Evolutionary conservation across 2,888 invertebrate genomes (phyloP), one percentile per base, ranked within the genome.

Genomic region (Macrophya alboannulata): DNA sequence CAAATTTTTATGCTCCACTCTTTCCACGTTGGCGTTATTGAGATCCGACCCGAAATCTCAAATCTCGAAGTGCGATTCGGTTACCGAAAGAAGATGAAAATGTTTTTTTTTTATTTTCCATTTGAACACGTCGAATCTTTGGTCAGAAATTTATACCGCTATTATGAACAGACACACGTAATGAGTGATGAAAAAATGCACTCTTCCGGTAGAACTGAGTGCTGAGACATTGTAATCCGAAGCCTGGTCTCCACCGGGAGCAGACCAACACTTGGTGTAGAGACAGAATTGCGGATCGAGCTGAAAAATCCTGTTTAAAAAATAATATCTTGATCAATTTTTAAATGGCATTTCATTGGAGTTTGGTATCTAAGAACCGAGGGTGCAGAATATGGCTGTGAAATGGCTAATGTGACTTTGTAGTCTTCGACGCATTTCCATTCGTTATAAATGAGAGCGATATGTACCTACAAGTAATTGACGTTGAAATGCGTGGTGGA

Each of bases 401-500:
- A 8, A 1, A 37, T 37, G 4, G 68, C 9, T 12, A 37, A 68
- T 68, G 37, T 68, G 31, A 37, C 68, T 17, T 31, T 68, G 37
- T 68, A 17, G 68, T 2, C 6, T 15, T 37, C 37, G 37, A 68
- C 21, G 9, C 72, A 43, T 74, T 74, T n/a, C 31, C 31, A 51
- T 55, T 77, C 21, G 77, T 77, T 77, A 37, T 51, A 55, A 51
- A 77, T 77, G 51, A 37, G n/a, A 51, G 76, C 76, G 25, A 51
- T 77, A 31, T 31, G 31, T 31, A 77, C 51, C 48, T 55, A 77
- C 3, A 77, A 17, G 77, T 77, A 77, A 77, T 77, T 77, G 77
- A 77, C 77, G 77, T 77, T 77, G 77, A 77, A 77, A 77, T 55
- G 77, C 77, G 55, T 77, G 55, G 51, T 77, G 77, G 77, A 77